Evolutionary conservation across 1,140 invertebrate species (phyloP).

Genomic region (Meloidogyne floridensis): DNA sequence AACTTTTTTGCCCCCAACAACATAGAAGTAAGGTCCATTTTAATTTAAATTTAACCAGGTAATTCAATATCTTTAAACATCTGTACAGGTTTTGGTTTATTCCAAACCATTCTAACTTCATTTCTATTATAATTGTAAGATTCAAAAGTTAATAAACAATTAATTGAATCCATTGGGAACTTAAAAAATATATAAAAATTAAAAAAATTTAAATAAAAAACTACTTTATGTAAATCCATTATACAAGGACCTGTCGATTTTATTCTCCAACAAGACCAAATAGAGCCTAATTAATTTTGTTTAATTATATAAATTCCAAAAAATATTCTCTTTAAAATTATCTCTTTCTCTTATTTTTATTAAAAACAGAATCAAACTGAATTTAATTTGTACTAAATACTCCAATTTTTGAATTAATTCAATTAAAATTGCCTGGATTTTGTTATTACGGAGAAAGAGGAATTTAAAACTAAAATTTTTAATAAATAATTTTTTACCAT

Average conservation of each 20-base stretch:
- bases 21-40: not conserved
- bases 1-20: no score
- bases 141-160: slow-evolving; percentile 58
- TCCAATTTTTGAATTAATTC: no score
- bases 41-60: slow-evolving; percentile 39
- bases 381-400: no score
- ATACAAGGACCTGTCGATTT: slow-evolving; percentile 60
- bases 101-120: slow-evolving; percentile 63
- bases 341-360: no score
- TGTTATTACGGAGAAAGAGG: no score
- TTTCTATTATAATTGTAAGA: slow-evolving; percentile 65
- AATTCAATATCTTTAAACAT: slow-evolving; percentile 65
- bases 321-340: no score
- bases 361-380: no score
- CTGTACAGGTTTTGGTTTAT: slow-evolving; percentile 55
- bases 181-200: slow-evolving; percentile 18
- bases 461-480: not conserved
- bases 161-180: slow-evolving; percentile 64
- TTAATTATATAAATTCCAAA: no score
- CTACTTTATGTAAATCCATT: slow-evolving; percentile 53
- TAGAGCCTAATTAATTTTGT: slow-evolving; percentile 40
- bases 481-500: slow-evolving; percentile 44
- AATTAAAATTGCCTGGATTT: no score
- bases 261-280: slow-evolving; percentile 64
- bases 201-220: not conserved